Base-by-base conservation (phyloP, 2,113 vertebrate species). In the Zosterops japonicus region DNA sequence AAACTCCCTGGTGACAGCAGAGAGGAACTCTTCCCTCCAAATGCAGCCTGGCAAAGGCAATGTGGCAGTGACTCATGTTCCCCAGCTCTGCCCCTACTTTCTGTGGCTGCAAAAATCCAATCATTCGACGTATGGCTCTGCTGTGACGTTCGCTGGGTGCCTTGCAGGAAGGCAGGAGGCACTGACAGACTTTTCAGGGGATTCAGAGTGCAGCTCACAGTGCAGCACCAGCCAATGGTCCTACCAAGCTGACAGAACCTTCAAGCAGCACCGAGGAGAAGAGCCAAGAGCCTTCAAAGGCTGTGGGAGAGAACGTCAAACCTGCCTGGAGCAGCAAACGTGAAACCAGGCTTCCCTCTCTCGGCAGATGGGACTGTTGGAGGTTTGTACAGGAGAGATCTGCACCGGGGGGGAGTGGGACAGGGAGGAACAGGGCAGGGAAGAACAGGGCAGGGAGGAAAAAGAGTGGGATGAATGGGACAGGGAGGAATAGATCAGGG, bases 331-430 rank as follows among this genome's bases (percentile, higher is more conserved):
- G 0, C 11, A 52, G 42, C 68, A 79, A 83, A 80, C 31, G 18
- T 44, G 79, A 36, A 39, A 41, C 35, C 47, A 83, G 67, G 55
- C 82, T 80, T 86, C 71, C 89, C 75, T 55, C 82, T 80, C 90
- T 27, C 57, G 52, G 85, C 60, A 75, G 93, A 57, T 33, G 60
- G 44, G 53, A 49, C 59, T 6, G 2, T 3, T 10, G 9, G 49
- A 64, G 67, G 13, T 63, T 7, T 14, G 42, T 39, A 14, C 31
- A 57, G 79, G 75, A 84, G 42, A 42, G 39, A 52, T 21, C 52
- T 76, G 78, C 56, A 23, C 24, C 4, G 18, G 23, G 36, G 49
- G 33, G 39, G 39, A 83, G 3, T 0, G 3, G 67, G 68, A 59
- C 78, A 21, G 35, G 13, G 46, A 39, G 36, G 36, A 39, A 39